These are phyloP conservation scores for Habroteleia sp. DNA, from an alignment of 2,888 invertebrate species.

Conservation along the genomic window DNA sequence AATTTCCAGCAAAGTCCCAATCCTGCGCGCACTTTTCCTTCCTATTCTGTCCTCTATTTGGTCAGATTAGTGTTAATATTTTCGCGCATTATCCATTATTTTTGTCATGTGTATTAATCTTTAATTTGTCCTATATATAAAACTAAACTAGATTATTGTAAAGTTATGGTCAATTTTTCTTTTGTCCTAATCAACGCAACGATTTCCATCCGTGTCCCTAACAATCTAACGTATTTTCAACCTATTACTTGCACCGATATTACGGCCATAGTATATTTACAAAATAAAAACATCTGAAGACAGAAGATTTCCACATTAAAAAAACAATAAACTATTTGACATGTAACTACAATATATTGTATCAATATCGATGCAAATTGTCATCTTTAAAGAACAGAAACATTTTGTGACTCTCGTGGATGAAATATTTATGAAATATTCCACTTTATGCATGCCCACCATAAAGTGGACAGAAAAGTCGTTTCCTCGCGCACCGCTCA, in stretches of 20 bases:
- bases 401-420: too few relatives aligned
- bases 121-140: slow-evolving; percentile 40
- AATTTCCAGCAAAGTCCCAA: slow-evolving; percentile 1
- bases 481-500: too few relatives aligned
- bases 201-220: slow-evolving; percentile 3
- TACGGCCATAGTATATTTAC: slow-evolving; percentile 7
- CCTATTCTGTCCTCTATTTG: not conserved
- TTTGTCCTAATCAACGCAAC: slow-evolving; percentile 15
- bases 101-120: slow-evolving; percentile 31
- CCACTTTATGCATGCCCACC: slow-evolving; percentile 3
- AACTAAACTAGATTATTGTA: slow-evolving; percentile 58
- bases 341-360: too few relatives aligned
- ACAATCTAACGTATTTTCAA: not conserved
- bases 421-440: slow-evolving; percentile 22
- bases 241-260: slow-evolving; percentile 7
- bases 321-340: too few relatives aligned
- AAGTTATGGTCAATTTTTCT: slow-evolving; percentile 33
- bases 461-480: too few relatives aligned
- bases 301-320: too few relatives aligned
- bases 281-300: slow-evolving; percentile 2
- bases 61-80: slow-evolving; percentile 12
- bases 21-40: not conserved
- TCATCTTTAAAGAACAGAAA: too few relatives aligned
- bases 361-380: too few relatives aligned
- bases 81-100: slow-evolving; percentile 19